Conservation (phyloP, 2,113 vertebrate genomes). For the Sigmodon hispidus region DNA sequence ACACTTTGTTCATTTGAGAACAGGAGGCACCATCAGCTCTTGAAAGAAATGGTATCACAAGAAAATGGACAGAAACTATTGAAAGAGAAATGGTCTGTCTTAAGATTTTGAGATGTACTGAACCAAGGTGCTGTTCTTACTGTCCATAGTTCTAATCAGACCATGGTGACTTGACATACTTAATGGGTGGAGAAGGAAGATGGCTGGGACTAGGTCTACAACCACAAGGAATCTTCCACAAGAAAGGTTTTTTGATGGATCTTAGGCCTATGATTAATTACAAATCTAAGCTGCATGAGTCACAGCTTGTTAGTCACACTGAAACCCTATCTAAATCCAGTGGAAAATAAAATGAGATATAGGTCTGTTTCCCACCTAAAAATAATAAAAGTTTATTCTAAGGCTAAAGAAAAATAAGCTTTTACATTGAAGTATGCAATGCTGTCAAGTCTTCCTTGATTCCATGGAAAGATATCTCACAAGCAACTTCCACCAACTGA, state of each 20-base stretch:
- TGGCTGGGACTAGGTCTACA: background rate
- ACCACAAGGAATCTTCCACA: slow-evolving; percentile 16
- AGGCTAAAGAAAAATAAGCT: slow-evolving; percentile 23
- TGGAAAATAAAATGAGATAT: slow-evolving; percentile 65
- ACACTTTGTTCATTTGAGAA: background rate
- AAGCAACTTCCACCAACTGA: background rate
- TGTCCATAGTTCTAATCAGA: background rate
- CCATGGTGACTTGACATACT: background rate
- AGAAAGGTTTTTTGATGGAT: slow-evolving; percentile 59
- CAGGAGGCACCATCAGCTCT: background rate
- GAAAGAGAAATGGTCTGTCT: background rate
- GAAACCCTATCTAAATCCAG: slow-evolving; percentile 60
- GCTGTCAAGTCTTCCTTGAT: background rate
- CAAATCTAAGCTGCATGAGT: slow-evolving; percentile 67
- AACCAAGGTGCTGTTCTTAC: background rate
- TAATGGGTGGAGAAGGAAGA: background rate
- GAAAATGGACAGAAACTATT: background rate
- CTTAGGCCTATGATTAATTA: slow-evolving; percentile 69
- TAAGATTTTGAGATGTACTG: background rate
- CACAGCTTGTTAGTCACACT: slow-evolving; percentile 74
- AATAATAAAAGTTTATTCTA: background rate
- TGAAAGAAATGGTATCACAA: slow-evolving; percentile 14
- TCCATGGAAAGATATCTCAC: background rate
- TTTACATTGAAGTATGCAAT: background rate
- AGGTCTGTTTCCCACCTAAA: slow-evolving; percentile 46